These are phyloP conservation scores for Strix occidentalis DNA, from an alignment of 2,797 vertebrate species.

Conservation along the genomic window DNA sequence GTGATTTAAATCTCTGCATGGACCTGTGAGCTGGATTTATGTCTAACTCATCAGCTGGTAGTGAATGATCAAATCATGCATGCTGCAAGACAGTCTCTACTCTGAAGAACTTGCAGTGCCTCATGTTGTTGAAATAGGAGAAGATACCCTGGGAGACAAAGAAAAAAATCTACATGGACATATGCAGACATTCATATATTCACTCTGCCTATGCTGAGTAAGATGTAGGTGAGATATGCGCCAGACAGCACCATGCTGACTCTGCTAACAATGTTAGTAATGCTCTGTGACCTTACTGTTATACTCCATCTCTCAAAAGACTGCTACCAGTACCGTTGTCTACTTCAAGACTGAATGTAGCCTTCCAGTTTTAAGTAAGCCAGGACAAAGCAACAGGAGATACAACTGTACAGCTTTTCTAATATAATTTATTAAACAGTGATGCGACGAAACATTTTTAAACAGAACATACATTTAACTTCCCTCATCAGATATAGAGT, in stretches of 20 bases:
- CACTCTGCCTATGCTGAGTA: not conserved
- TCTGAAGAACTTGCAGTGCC: not conserved
- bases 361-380: not conserved
- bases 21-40: not conserved
- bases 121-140: not conserved
- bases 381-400: not conserved
- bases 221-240: not conserved
- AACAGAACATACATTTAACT: not conserved
- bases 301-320: not conserved
- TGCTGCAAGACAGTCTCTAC: not conserved
- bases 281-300: not conserved
- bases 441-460: not conserved
- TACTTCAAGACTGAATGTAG: not conserved
- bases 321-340: not conserved
- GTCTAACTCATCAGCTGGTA: not conserved
- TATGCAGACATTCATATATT: not conserved
- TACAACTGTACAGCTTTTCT: not conserved
- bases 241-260: not conserved
- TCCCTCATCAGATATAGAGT: not conserved
- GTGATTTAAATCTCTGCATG: not conserved
- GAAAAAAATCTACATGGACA: not conserved
- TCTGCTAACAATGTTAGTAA: not conserved
- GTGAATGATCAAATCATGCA: not conserved
- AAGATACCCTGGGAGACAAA: not conserved
- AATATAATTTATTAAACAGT: not conserved